These are phyloP conservation scores for Phanerotoma sp. DNA, from an alignment of 2,888 invertebrate genomes.

Conservation along the genomic window DNA sequence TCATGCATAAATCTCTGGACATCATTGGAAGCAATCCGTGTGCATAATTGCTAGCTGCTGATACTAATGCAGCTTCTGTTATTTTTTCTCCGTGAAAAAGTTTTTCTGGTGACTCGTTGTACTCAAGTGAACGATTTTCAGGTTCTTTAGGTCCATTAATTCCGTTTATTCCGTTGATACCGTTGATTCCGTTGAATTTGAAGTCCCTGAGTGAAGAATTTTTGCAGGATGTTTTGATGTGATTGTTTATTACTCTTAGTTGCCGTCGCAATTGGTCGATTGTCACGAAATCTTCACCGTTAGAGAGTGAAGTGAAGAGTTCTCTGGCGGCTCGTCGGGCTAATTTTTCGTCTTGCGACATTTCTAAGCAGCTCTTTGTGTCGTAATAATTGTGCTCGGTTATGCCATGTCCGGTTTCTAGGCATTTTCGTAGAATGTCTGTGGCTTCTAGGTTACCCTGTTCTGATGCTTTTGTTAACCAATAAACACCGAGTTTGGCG, in stretches of 20 bases:
- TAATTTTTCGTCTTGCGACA: slow-evolving; percentile 83
- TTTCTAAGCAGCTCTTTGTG: slow-evolving; percentile 76
- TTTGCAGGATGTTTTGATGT: neutral
- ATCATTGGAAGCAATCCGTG: slow-evolving; percentile 77
- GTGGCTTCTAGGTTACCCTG: slow-evolving; percentile 90
- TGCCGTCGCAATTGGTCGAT: slow-evolving; percentile 77
- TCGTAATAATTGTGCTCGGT: slow-evolving; percentile 73
- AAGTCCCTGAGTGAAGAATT: too few relatives aligned
- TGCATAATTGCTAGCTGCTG: slow-evolving; percentile 79
- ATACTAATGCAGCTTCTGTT: slow-evolving; percentile 77
- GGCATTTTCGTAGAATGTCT: slow-evolving; percentile 72
- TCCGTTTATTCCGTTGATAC: too few relatives aligned
- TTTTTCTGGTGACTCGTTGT: slow-evolving; percentile 37
- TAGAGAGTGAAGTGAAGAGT: slow-evolving; percentile 83
- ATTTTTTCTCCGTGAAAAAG: slow-evolving; percentile 63
- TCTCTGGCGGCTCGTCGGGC: slow-evolving; percentile 85
- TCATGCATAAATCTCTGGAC: slow-evolving; percentile 69
- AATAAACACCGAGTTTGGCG: slow-evolving; percentile 80
- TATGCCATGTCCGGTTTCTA: slow-evolving; percentile 72
- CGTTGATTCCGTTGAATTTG: too few relatives aligned
- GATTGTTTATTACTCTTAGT: slow-evolving; percentile 60
- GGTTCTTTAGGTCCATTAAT: neutral
- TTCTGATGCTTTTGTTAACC: slow-evolving; percentile 91
- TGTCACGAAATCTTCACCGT: slow-evolving; percentile 85
- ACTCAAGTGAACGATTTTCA: slow-evolving; percentile 36